Evolutionary conservation across 2,113 vertebrate species (phyloP).

Genomic region (Thymallus thymallus): DNA sequence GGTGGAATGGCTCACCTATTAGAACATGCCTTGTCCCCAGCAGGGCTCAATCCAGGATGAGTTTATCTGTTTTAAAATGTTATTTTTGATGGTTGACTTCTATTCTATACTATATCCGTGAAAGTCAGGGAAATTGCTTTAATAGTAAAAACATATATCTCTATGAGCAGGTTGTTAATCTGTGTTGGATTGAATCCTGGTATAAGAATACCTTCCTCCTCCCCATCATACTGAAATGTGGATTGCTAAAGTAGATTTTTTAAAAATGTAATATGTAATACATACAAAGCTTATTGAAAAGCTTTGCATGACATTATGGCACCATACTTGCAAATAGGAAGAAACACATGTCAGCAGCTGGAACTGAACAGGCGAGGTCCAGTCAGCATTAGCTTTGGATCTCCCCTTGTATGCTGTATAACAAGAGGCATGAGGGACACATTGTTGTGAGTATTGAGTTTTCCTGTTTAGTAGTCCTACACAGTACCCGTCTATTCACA

Average conservation of each 20-base stretch:
- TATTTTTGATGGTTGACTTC: too few species aligned
- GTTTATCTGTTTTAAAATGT: neutral
- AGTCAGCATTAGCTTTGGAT: slow-evolving; percentile 41
- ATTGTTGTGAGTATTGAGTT: slow-evolving; percentile 40
- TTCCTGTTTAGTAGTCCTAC: slow-evolving; percentile 21
- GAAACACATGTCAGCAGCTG: slow-evolving; percentile 36
- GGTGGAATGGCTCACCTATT: slow-evolving; percentile 36
- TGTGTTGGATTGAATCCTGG: too few species aligned
- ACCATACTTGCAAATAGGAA: neutral
- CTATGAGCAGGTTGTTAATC: too few species aligned
- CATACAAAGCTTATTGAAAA: too few species aligned
- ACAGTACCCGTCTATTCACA: slow-evolving; percentile 54
- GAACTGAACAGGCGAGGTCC: slow-evolving; percentile 15
- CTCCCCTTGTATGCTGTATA: slow-evolving; percentile 44
- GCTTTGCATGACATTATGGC: neutral
- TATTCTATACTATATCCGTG: too few species aligned
- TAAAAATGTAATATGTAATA: too few species aligned
- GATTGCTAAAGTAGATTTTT: too few species aligned
- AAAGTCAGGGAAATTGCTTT: too few species aligned
- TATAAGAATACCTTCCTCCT: too few species aligned
- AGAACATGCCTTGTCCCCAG: slow-evolving; percentile 14
- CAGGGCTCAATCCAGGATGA: slow-evolving; percentile 4
- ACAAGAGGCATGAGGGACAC: slow-evolving; percentile 46
- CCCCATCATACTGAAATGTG: neutral
- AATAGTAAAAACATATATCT: too few species aligned